Base-by-base conservation (phyloP, 1,140 invertebrate genomes). In the Dryas iulia region DNA sequence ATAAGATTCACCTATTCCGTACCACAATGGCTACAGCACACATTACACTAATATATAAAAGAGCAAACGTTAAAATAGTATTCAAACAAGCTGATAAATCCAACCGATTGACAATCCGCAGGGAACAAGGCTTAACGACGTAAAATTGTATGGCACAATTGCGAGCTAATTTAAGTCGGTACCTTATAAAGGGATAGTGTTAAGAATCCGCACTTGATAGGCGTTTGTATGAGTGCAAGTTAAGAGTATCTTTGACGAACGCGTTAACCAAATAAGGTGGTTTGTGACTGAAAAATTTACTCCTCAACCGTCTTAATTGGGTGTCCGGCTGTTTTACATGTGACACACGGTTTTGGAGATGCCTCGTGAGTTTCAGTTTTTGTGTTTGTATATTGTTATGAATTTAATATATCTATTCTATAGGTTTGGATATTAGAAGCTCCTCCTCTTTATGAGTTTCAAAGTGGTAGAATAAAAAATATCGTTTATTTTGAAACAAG, bases 261-360 rank as follows among this genome's bases (percentile, higher is more conserved):
- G 74, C 73, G 77, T 76, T 75, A 75, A 76, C 88, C 88, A 87
- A 87, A 89, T 90, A 90, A 84, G 88, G 88, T 82, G 84, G 82
- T 76, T 73, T 66, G 77, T 73, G n/a, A n/a, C 78, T 89, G 85
- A 88, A 88, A 89, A 90, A 87, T 90, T 88, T 87, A 84, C 86
- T 86, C 82, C 80, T 87, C 84, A 83, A 81, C 80, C 81, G 78
- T 76, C 85, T 76, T 89, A 90, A 90, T 90, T 90, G 86, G 87
- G 86, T 88, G 79, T 83, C 76, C 71, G 69, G 71, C 68, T 78
- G 73, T 75, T 80, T 80, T 76, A 68, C 62, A 67, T 64, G 33
- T 10, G 21, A 74, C 73, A 76, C 31, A 66, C 39, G 31, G 70
- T 56, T 25, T 12, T 54, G 8, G 12, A 24, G 12, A 23, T 53